Evolutionary conservation across 35 echinoderm and acorn worm species (phyloP), one percentile per base, ranked within the genome.

Genomic region (Chiridota heheva): DNA sequence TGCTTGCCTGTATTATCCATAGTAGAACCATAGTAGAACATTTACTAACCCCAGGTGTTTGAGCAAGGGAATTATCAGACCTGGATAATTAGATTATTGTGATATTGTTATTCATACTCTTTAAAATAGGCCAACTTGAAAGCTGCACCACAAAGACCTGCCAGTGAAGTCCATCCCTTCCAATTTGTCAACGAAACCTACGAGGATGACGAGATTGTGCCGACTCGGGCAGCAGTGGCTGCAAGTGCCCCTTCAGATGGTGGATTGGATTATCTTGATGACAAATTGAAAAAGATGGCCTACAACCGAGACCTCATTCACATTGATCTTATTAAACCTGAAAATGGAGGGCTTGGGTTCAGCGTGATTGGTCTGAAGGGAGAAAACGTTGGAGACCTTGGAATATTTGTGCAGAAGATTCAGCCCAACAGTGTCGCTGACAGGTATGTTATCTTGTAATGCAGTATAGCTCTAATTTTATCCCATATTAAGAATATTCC

Each of bases 341-440:
- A 85, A 55, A 74, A 56, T 28, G 72, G 88, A 42, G 95, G 95
- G 0, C 85, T 98, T 18, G 95, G 95, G 2, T 98, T 98, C 80
- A 98, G 89, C 66, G 95, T 98, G 24, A 89, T 91, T 32, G 95
- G 95, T 18, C 76, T 98, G 57, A 98, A 98, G 56, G 92, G 95
- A 44, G 80, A 92, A 38, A 91, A 86, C 40, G 84, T 88, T 31
- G 95, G 95, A 46, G 95, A 98, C 17, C 61, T 98, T 2, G 95
- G 95, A 1, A 98, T 98, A 18, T 98, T 98, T 85, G 89, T 98
- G 33, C 95, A 98, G 65, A 84, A 92, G 80, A 88, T 98, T 39
- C 95, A 98, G 47, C 87, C 73, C 6, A 79, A 63, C 61, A 83
- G 88, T 48, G 77, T 85, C 10, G 95, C 89, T 80, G 95, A 67